Evolutionary conservation across 1,140 invertebrate species (phyloP), one percentile per base, ranked within the genome.

Genomic region (Mactra quadrangularis): DNA sequence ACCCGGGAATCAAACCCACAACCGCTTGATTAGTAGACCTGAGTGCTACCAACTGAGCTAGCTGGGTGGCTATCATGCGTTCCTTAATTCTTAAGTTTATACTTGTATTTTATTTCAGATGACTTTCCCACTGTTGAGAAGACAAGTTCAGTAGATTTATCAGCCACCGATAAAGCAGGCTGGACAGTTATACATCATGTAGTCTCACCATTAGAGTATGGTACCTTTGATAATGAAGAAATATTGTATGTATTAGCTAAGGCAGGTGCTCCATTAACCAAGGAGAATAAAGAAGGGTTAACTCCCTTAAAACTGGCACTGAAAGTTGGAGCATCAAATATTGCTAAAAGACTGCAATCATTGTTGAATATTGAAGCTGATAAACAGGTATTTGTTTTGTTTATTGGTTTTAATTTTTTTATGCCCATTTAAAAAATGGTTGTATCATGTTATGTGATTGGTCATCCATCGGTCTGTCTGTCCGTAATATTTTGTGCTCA

Each of bases 101-200:
- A n/a, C n/a, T n/a, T n/a, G n/a, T n/a, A n/a, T n/a, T n/a, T n/a
- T n/a, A n/a, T n/a, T 64, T 17, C 70, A 82, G 79, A 74, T 27
- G 79, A 82, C 17, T 86, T 86, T 70, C 66, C 41, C 2, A 78
- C 55, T 3, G 77, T 92, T 33, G 81, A 87, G 53, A 92, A 92
- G 70, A 92, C 89, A 0, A 93, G 90, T 82, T 45, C 85, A 64
- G 82, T 92, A 7, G 88, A 93, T 64, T 59, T 94, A 17, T 82
- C 87, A 7, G 82, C 87, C 7, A 83, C 85, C 77, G 94, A 94
- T 78, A 86, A 86, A n/a, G 87, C 92, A 41, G 93, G 93, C 9
- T 91, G 89, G 87, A 94, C 93, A 15, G 89, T 93, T 0, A 70
- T 94, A 17, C 94, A 94, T 86, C 91, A 94, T 84, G 78, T 94